Evolutionary conservation across 2,888 invertebrate genomes (phyloP).

Genomic region (Lasioglossum oenotherae): DNA sequence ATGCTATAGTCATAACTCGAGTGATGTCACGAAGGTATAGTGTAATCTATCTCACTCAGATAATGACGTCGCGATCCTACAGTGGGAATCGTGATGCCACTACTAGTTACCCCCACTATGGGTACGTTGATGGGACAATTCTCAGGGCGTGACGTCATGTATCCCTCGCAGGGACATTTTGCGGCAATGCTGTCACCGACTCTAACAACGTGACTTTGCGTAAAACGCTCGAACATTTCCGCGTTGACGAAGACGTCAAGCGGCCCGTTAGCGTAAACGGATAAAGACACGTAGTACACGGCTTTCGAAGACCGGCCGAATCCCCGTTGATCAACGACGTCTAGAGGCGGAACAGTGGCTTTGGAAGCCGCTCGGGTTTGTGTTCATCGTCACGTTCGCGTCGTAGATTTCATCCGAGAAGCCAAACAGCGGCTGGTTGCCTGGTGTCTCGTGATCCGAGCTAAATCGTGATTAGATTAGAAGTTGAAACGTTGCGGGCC

Average conservation of each 20-base stretch:
- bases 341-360: slow-evolving; percentile 33
- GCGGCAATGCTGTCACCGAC: too few relatives aligned
- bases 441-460: slow-evolving; percentile 26
- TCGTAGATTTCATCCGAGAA: slow-evolving; percentile 26
- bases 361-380: slow-evolving; percentile 19
- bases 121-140: too few relatives aligned
- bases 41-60: background rate
- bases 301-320: slow-evolving; percentile 26
- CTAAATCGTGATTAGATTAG: slow-evolving; percentile 54
- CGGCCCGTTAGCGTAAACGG: slow-evolving; percentile 24
- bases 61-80: background rate
- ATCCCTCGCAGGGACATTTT: background rate
- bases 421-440: slow-evolving; percentile 27
- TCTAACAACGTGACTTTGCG: background rate
- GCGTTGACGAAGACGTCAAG: slow-evolving; percentile 10
- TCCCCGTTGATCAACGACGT: slow-evolving; percentile 21
- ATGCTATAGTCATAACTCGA: too few relatives aligned
- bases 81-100: too few relatives aligned
- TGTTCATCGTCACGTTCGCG: slow-evolving; percentile 14
- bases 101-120: background rate
- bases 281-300: slow-evolving; percentile 15
- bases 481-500: slow-evolving; percentile 42
- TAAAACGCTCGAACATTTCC: background rate
- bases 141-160: too few relatives aligned
- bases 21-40: too few relatives aligned